These are phyloP conservation scores for Spea bombifrons DNA, from an alignment of 2,113 vertebrate genomes.

Conservation along the genomic window DNA sequence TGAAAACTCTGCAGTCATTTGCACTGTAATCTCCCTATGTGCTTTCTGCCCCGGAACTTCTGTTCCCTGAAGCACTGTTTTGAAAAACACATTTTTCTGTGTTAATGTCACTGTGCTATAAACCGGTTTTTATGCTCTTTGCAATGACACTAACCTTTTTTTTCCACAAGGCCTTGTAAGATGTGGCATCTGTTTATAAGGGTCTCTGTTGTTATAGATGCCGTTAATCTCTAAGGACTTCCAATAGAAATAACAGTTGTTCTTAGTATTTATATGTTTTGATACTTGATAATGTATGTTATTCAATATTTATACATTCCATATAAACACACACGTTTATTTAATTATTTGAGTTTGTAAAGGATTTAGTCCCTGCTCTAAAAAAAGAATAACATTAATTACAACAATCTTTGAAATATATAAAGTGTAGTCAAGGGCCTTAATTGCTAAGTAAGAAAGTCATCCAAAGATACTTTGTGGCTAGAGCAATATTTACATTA, in stretches of 20 bases:
- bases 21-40: conserved; percentile 32
- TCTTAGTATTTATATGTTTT: not conserved
- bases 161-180: not conserved
- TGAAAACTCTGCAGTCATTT: conserved; percentile 51
- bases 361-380: too few species aligned
- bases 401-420: too few species aligned
- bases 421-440: too few species aligned
- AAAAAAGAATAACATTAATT: too few species aligned
- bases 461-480: too few species aligned
- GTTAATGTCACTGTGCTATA: conserved; percentile 26
- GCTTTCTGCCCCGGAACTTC: conserved; percentile 11
- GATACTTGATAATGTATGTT: not conserved
- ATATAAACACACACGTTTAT: not conserved
- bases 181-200: not conserved
- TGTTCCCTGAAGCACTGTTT: conserved; percentile 23
- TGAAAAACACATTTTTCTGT: conserved; percentile 39
- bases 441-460: too few species aligned
- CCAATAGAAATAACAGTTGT: conserved; percentile 1
- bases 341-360: too few species aligned
- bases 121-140: conserved; percentile 18
- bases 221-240: not conserved
- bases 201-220: not conserved
- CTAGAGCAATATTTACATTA: too few species aligned
- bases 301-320: not conserved
- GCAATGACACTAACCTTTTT: conserved; percentile 22